phyloP scores from a whole-genome alignment of 2,888 invertebrate species.

The Heliconius erato region DNA sequence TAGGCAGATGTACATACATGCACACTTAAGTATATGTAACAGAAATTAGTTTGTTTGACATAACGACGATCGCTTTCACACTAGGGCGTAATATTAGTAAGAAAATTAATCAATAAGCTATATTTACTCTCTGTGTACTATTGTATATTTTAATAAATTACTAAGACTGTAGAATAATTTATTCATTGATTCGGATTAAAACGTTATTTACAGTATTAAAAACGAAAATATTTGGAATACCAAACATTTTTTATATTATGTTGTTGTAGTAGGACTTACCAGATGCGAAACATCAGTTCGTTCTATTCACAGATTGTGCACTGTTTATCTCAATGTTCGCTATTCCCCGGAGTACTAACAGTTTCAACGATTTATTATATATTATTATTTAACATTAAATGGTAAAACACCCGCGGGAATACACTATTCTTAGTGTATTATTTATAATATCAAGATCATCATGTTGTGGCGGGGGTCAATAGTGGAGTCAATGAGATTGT shows the following conservation, averaged over 20 bases:
- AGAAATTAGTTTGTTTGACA: not conserved
- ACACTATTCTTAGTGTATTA: constrained; percentile 69
- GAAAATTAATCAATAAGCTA: not conserved
- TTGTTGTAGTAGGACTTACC: constrained; percentile 12
- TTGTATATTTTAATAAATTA: constrained; percentile 4
- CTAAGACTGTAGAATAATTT: not conserved
- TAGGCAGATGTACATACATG: not conserved
- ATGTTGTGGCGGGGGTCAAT: constrained; percentile 77
- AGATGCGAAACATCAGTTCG: constrained; percentile 36
- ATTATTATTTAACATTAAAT: constrained; percentile 62
- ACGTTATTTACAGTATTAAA: too few relatives aligned
- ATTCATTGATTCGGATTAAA: not conserved
- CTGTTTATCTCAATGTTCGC: constrained; percentile 25
- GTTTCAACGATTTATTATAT: constrained; percentile 67
- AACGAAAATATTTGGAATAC: not conserved
- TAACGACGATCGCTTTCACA: constrained; percentile 1
- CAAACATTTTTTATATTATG: constrained; percentile 1
- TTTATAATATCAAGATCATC: constrained; percentile 80
- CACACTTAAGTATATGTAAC: not conserved
- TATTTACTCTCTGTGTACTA: not conserved
- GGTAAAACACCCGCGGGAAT: constrained; percentile 71
- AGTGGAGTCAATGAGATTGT: constrained; percentile 83
- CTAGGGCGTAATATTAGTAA: not conserved
- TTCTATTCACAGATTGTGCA: constrained; percentile 28
- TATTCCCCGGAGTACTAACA: constrained; percentile 74